Evolutionary conservation across 1,140 invertebrate genomes (phyloP).

Genomic region (Sitobion miscanthi): DNA sequence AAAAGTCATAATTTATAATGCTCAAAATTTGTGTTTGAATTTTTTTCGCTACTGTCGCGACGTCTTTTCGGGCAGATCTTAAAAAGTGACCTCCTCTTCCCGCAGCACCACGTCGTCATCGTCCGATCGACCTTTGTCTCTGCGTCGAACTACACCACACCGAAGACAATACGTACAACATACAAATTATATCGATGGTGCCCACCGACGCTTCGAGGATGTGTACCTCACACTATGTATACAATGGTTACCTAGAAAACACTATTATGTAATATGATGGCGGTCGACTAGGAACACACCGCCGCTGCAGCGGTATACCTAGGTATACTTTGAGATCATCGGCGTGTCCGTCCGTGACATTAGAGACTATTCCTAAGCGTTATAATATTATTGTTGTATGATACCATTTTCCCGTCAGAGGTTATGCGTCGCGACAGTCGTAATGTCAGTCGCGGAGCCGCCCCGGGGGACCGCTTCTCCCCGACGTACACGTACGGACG

Average conservation of each 20-base stretch:
- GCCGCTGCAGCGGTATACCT: neutral
- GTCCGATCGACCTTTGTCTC: neutral
- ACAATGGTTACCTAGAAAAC: neutral
- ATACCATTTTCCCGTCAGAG: neutral
- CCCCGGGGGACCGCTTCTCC: neutral
- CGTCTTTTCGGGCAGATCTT: neutral
- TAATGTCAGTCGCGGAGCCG: neutral
- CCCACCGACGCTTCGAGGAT: neutral
- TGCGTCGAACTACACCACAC: too few relatives aligned
- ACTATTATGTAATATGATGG: neutral
- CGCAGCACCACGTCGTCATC: too few relatives aligned
- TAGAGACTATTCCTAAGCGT: neutral
- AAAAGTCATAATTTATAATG: conserved; percentile 57
- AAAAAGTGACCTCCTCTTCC: neutral
- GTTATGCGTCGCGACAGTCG: neutral
- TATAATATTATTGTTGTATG: neutral
- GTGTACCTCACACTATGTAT: too few relatives aligned
- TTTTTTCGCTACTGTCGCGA: neutral
- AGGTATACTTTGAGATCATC: neutral
- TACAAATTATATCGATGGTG: too few relatives aligned
- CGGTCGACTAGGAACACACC: neutral
- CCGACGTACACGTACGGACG: neutral
- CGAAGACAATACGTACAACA: too few relatives aligned
- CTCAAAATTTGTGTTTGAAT: conserved; percentile 35
- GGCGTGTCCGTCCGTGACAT: neutral